phyloP scores from a whole-genome alignment of 1,140 invertebrate genomes.

The Drosophila oshimai region DNA sequence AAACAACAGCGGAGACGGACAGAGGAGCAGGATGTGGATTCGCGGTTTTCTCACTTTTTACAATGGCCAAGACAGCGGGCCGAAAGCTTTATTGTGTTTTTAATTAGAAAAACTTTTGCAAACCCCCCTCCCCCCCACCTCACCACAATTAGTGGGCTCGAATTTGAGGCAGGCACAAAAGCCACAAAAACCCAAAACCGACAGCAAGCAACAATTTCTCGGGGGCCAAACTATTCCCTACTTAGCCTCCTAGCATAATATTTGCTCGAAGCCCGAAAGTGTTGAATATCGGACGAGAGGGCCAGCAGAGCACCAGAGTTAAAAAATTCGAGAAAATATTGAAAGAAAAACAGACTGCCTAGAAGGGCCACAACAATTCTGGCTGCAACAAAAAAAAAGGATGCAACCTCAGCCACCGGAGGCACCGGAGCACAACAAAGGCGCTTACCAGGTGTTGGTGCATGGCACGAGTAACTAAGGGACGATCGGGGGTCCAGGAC shows the following conservation, averaged over 20 bases:
- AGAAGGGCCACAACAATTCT: constrained; percentile 35
- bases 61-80: constrained; percentile 15
- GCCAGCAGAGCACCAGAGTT: background rate
- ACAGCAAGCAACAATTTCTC: constrained; percentile 20
- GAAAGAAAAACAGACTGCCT: constrained; percentile 41
- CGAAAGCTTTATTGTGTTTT: constrained; percentile 52
- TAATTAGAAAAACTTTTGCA: constrained; percentile 55
- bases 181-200: constrained; percentile 17
- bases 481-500: background rate
- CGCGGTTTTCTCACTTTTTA: constrained; percentile 18
- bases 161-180: background rate
- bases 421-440: constrained; percentile 44
- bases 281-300: constrained; percentile 21
- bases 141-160: constrained; percentile 35
- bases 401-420: constrained; percentile 36
- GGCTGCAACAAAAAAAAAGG: constrained; percentile 28
- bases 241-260: constrained; percentile 39
- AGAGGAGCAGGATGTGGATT: constrained; percentile 1
- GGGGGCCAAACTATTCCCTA: constrained; percentile 11
- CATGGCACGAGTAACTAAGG: constrained; percentile 16
- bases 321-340: constrained; percentile 38
- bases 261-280: constrained; percentile 22
- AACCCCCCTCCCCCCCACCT: background rate
- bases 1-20: background rate
- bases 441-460: constrained; percentile 53